Evolutionary conservation across 2,888 invertebrate species (phyloP), one percentile per base, ranked within the genome.

Genomic region (Orgyia antiqua): DNA sequence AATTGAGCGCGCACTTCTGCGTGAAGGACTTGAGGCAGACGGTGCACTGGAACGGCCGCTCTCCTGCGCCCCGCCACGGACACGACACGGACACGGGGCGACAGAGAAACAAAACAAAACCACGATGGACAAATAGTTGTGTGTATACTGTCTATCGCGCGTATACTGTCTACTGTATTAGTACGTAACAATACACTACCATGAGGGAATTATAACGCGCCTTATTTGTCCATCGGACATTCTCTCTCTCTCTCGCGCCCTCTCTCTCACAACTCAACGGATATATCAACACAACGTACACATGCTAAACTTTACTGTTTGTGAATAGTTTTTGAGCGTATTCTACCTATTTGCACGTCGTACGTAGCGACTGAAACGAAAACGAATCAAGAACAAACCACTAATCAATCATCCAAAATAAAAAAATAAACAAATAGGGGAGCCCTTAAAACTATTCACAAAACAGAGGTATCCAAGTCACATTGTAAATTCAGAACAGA

Each of bases 1-100:
- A 88, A 83, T 87, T 88, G 86, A 88, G 87, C 77, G 88, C 88
- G 84, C 88, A 88, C 87, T 88, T 88, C 87, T 88, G 88, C 79
- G 88, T 88, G 87, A 88, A 88, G 80, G 88, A 87, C 87, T 88
- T 88, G 87, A 87, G 87, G 86, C 88, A 88, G 87, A 86, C 87
- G 86, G 83, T 84, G 87, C 88, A 88, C 86, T 87, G 87, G 87
- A 87, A 88, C 78, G 88, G 88, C 69, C 88, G 87, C 86, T 88
- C 87, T 75, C 87, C 87, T 87, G 84, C 82, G 78, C 76, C 75
- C 76, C 17, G 59, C 45, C 56, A 61, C 67, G 66, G 70, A 68
- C 23, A 23, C 23, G 70, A 68, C 23, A 23, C 23, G 23, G 23
- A 10, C 71, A 65, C 68, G 71, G 75, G 75, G 79, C 80, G 78